These are phyloP conservation scores for Callyntrura guangdongensis DNA, from an alignment of 2,888 invertebrate genomes.

Conservation along the genomic window DNA sequence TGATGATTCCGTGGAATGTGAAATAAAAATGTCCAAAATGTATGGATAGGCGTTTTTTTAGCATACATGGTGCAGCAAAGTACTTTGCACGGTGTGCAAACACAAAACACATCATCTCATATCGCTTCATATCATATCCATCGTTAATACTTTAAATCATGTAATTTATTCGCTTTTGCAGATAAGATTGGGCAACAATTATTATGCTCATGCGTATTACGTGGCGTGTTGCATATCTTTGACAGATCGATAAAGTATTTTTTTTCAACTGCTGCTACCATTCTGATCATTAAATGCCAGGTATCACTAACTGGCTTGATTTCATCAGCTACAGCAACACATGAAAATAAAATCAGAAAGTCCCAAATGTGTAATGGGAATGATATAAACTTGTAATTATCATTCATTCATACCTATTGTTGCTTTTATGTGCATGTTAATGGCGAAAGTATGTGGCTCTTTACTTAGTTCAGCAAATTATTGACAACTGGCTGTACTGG, in stretches of 20 bases:
- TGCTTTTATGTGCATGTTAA: neutral
- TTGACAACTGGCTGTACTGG: neutral
- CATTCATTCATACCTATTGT: neutral
- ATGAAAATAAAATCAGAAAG: constrained; percentile 2
- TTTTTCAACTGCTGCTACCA: neutral
- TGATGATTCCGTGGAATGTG: neutral
- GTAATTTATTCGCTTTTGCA: constrained; percentile 20
- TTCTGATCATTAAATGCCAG: neutral
- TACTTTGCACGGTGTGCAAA: neutral
- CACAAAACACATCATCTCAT: no score
- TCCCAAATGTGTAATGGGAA: constrained; percentile 28
- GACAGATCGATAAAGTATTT: constrained; percentile 41
- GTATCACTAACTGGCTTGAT: constrained; percentile 8
- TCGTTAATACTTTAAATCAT: constrained; percentile 14
- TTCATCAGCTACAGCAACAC: neutral
- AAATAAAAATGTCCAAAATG: neutral
- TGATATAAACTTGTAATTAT: neutral
- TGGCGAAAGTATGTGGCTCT: neutral
- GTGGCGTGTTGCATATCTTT: neutral
- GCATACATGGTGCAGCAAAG: neutral
- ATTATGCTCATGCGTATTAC: neutral
- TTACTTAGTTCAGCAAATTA: neutral
- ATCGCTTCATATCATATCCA: no score
- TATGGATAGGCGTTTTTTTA: neutral
- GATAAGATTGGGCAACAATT: constrained; percentile 55